Evolutionary conservation across 1,140 invertebrate species (phyloP), one percentile per base, ranked within the genome.

Genomic region (Drosophila simulans): DNA sequence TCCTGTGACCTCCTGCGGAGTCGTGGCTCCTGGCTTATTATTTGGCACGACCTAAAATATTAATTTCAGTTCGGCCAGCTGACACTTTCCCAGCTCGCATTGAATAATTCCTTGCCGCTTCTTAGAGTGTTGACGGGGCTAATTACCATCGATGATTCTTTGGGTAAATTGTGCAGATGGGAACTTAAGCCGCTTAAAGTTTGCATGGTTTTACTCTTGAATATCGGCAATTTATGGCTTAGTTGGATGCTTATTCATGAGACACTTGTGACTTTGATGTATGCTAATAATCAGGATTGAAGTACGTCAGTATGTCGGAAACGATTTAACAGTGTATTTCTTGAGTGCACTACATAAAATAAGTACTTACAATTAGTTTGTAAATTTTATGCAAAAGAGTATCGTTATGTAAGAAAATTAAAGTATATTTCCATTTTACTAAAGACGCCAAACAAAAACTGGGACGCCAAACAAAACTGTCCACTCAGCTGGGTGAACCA

Each of bases 41-140:
- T 57, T 75, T 65, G 69, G 40, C 51, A 58, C 37, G 31, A 27
- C 52, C 54, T 76, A 37, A 58, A 76, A 76, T 76, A 76, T 76
- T 76, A 57, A 75, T 76, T 75, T 76, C 48, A 45, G 20, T 53
- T 53, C 5, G 54, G 42, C 59, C 60, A 75, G 72, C 59, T 75
- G 60, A 66, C 68, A 57, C 17, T 75, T 76, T 76, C 71, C 37
- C 72, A 76, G 53, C 40, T 17, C 46, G 54, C 25, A 48, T 35
- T 75, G 71, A 52, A 49, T 75, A 53, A 74, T 74, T 74, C 31
- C 49, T 22, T 40, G 39, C 22, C 52, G 20, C 39, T 74, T 64
- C 68, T 49, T 55, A n/a, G 34, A 62, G 42, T 66, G 60, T 45
- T 65, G 59, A 75, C 59, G 57, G 25, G 54, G 55, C 55, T 72